These are phyloP conservation scores for Ailuropoda melanoleuca DNA, from an alignment of 2,113 vertebrate genomes.

Conservation along the genomic window DNA sequence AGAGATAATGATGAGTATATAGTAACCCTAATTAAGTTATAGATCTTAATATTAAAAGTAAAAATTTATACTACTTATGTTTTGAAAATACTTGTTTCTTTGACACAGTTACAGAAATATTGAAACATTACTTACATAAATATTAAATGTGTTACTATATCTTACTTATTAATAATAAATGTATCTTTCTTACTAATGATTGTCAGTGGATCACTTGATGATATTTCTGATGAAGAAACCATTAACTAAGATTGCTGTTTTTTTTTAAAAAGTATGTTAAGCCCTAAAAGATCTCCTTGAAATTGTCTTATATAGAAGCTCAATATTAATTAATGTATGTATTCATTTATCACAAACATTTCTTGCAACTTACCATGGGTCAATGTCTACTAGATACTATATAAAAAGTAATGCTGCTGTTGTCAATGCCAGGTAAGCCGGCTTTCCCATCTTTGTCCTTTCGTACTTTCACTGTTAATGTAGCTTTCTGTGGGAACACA, in stretches of 20 bases:
- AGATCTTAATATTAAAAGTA: background rate
- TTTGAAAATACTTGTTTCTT: background rate
- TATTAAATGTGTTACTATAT: background rate
- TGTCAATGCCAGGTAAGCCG: background rate
- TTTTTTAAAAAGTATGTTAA: background rate
- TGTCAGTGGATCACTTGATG: background rate
- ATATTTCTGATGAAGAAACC: background rate
- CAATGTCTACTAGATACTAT: background rate
- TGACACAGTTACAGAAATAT: background rate
- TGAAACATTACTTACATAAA: background rate
- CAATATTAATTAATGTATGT: background rate
- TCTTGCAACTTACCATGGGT: background rate
- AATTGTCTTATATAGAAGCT: background rate
- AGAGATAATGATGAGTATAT: background rate
- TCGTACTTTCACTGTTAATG: background rate
- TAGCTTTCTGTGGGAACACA: background rate
- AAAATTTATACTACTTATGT: background rate
- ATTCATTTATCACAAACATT: background rate
- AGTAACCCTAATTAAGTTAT: background rate
- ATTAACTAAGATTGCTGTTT: background rate
- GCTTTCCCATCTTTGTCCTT: background rate
- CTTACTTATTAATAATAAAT: background rate
- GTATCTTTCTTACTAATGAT: background rate
- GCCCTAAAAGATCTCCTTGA: background rate
- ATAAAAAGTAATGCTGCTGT: background rate